These are phyloP conservation scores for Horisme vitalbata DNA, from an alignment of 2,888 invertebrate genomes.

Conservation along the genomic window DNA sequence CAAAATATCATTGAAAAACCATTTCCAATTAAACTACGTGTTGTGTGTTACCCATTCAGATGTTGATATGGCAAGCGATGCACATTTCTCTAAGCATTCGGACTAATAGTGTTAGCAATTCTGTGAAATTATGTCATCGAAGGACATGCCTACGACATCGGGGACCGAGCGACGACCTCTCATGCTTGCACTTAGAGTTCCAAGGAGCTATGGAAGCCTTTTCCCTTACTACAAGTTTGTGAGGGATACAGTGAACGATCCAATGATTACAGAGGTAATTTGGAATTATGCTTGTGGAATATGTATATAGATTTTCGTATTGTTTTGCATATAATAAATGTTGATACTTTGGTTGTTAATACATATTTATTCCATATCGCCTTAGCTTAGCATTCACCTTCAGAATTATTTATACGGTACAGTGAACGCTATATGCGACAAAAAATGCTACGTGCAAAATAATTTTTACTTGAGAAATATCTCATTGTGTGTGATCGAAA, in stretches of 20 bases:
- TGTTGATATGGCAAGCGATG: conserved; percentile 63
- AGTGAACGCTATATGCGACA: not conserved
- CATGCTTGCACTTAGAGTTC: conserved; percentile 64
- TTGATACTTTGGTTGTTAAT: not conserved
- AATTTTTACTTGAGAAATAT: too few species aligned
- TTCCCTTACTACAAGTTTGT: conserved; percentile 85
- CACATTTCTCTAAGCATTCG: conserved; percentile 47
- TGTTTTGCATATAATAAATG: conserved; percentile 8
- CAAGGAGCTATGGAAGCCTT: conserved; percentile 84
- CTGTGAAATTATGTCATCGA: conserved; percentile 52
- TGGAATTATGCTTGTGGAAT: not conserved
- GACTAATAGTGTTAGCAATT: conserved; percentile 49
- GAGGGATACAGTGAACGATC: conserved; percentile 69
- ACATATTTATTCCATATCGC: conserved; percentile 8
- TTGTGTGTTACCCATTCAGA: conserved; percentile 39
- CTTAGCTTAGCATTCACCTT: conserved; percentile 5
- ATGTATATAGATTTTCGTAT: conserved; percentile 3
- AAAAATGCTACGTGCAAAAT: too few species aligned
- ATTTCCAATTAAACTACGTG: conserved; percentile 5
- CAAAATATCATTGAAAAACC: conserved; percentile 8
- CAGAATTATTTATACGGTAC: conserved; percentile 3
- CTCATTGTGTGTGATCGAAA: too few species aligned
- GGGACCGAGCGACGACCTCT: conserved; percentile 66
- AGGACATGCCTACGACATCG: conserved; percentile 49
- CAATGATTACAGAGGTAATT: conserved; percentile 60